Evolutionary conservation across 2,888 invertebrate genomes (phyloP), one percentile per base, ranked within the genome.

Genomic region (Lasioglossum vierecki): DNA sequence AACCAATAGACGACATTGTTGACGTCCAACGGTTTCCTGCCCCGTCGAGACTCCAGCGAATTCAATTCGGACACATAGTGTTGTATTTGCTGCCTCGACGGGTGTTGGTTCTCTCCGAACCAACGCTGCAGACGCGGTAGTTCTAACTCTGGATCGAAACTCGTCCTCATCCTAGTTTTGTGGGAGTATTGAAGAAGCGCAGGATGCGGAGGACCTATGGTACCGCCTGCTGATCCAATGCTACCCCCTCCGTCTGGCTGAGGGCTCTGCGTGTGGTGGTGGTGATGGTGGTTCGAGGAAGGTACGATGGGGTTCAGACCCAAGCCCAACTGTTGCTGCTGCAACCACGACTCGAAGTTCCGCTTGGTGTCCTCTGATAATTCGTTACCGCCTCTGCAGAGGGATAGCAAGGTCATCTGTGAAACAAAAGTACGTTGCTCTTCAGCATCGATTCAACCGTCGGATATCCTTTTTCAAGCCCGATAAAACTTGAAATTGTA

Each of bases 1-100:
- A 99, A 99, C 98, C 98, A 98, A 93, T 98, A 98, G 26, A 99
- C 99, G 26, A 99, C 99, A 94, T 99, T 99, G 93, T 99, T 99
- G 6, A 99, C 97, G 95, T 99, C 99, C 78, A 99, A 96, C 0
- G 99, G 99, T 93, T 99, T 99, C 74, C 99, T 96, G 1, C 99
- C 99, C 78, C 98, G 96, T 68, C 99, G 96, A 76, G 99, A 99
- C 93, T 99, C 99, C 88, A 99, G 95, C 84, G 97, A 97, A 95
- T 99, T 99, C 89, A 99, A 95, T 94, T 99, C 99, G 91, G 98
- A 97, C 81, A 99, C 98, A 95, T 99, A 99, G 89, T 98, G 98
- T 92, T 99, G 98, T 94, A 99, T 99, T 95, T 99, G 99, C 93
- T 99, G 98, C 79, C 99, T 96, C 88, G 98, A 98, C 0, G 99